Base-by-base conservation (phyloP, 2,113 vertebrate genomes). In the Austrofundulus limnaeus region DNA sequence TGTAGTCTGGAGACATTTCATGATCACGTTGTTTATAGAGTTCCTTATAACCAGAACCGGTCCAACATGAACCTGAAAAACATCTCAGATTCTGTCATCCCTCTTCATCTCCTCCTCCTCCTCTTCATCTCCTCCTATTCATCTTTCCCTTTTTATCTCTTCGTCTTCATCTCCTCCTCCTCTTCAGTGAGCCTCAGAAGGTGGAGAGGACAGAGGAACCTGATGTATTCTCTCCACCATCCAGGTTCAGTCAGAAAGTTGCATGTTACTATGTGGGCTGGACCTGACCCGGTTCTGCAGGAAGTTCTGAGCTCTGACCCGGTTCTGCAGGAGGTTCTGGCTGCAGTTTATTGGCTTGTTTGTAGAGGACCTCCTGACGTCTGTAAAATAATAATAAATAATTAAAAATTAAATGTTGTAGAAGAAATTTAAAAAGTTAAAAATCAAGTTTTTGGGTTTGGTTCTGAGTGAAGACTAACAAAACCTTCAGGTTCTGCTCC, bases 211-310 rank as follows among this genome's bases (percentile, higher is more conserved):
- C 74, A n/a, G 76, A 87, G 43, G 90, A 92, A 41, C 83, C 90
- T 1, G 91, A 93, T 46, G 92, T 92, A 86, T 93, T 93, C 85
- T 88, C 86, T 72, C 88, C 88, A 67, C 82, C 81, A 0, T 78
- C 45, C 89, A 92, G 91, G 92, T 93, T 85, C 66, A 80, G 69
- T 78, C 49, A 8, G 46, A 3, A 3, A 7, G 16, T 2, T 72
- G 86, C 85, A 87, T 88, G 87, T 34, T 72, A 74, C 63, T 43
- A 62, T 55, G 61, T 8, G 20, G 2, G 15, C 15, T 39, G 14
- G 20, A 37, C 21, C 20, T 16, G 10, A 34, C 31, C 15, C 16
- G 2, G 10, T 51, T 49, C 21, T 15, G 47, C 47, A 34, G 31
- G 5, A 34, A 9, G 31, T 34, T 34, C 31, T 34, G 31, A 9